Evolutionary conservation across 30 jellyfish, hydroid and myxozoan species (phyloP), one percentile per base, ranked within the genome.

Genomic region (Aurelia sp.): DNA sequence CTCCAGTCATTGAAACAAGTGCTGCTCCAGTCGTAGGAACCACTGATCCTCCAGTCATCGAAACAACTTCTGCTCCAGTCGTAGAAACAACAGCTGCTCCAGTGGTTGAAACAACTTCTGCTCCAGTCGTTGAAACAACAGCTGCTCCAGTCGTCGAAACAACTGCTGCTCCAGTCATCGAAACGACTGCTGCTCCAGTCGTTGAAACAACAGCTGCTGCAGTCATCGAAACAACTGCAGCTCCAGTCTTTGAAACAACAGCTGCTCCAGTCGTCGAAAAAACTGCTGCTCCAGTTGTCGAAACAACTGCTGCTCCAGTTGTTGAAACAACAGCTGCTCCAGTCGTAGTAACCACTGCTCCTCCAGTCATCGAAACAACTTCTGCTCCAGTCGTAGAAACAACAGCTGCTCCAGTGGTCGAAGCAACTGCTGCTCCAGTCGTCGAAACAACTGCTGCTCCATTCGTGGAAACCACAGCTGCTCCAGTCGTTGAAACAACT

Each of bases 341-440:
- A 41, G 63, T 70, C 4, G 63, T 41, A 0, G 86, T 4, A 17
- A 17, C 72, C 0, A 53, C 61, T 0, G 55, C 74, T 74, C 59
- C 55, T 17, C 79, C 72, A 17, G 21, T 44, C 16, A 50, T 27
- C 8, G 89, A 60, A 60, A 78, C 89, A 4, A 81, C 91, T 6
- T 74, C 83, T 27, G 84, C 76, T 0, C 91, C 84, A 31, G 73
- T 58, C 17, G 6, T 76, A 4, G 77, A 76, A 21, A 78, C 89
- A 0, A 78, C 89, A 6, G 89, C 89, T n/a, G 62, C 71, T 21
- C 72, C 84, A 18, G 74, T 70, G 0, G 64, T 62, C 6, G 89
- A 78, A 58, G 60, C 69, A 22, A 79, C 90, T 11, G 80, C 72
- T 50, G 72, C 74, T 4, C 90, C 82, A 0, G 82, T 70, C 31